Percentiles rank a stretch among this genome's conserved stretches.
Evolutionary conservation across 2,888 invertebrate genomes (phyloP).

Genomic region (Mimachlamys varia): DNA sequence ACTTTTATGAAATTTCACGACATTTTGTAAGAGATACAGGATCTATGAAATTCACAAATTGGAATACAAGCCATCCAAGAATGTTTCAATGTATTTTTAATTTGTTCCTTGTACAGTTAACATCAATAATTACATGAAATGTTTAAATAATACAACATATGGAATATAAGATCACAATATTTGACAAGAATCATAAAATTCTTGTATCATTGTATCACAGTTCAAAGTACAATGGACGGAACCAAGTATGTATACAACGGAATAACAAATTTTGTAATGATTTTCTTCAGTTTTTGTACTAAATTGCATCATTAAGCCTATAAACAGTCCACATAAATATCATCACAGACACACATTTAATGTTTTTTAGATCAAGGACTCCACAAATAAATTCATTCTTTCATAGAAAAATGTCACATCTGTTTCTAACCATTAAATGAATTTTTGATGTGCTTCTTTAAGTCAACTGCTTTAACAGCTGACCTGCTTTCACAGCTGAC

Average conservation of each 20-base stretch:
- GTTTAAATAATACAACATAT: background rate
- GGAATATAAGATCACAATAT: background rate
- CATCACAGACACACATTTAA: background rate
- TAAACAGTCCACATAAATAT: background rate
- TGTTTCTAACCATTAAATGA: background rate
- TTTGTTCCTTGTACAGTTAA: background rate
- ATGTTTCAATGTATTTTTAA: background rate
- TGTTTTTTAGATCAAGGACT: background rate
- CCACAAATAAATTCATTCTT: background rate
- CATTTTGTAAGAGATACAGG: too few relatives aligned
- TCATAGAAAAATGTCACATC: background rate
- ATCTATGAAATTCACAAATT: too few relatives aligned
- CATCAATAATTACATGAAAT: background rate
- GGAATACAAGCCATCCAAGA: too few relatives aligned
- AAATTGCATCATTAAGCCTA: background rate
- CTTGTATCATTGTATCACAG: slow-evolving; percentile 24
- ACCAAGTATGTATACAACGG: background rate
- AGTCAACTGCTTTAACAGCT: too few relatives aligned
- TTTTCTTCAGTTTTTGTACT: background rate
- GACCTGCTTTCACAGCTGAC: background rate
- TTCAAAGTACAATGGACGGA: background rate
- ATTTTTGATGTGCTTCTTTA: too few relatives aligned
- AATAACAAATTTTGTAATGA: background rate
- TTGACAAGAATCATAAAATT: background rate
- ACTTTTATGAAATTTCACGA: too few relatives aligned